These are phyloP conservation scores for Gymnocypris eckloni DNA, from an alignment of 2,797 vertebrate genomes.

Conservation along the genomic window DNA sequence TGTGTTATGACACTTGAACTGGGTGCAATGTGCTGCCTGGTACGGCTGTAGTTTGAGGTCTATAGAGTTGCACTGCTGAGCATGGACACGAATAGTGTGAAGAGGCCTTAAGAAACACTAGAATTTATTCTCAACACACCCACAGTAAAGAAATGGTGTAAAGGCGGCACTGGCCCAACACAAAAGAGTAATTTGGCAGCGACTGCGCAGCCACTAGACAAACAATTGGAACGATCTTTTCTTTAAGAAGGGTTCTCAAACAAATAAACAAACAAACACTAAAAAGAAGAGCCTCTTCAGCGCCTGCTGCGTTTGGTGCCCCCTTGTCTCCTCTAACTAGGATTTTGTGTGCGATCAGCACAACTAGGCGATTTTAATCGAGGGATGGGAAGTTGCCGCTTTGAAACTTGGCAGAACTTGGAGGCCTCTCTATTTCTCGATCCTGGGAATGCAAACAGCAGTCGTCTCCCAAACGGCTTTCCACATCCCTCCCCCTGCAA, in stretches of 20 bases:
- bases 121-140: not conserved
- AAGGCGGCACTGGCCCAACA: conserved; percentile 14
- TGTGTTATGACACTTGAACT: not conserved
- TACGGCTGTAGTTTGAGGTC: not conserved
- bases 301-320: conserved; percentile 37
- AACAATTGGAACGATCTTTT: conserved; percentile 36
- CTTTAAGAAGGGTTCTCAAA: conserved; percentile 45
- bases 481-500: conserved; percentile 59
- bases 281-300: conserved; percentile 41
- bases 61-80: not conserved
- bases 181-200: conserved; percentile 46
- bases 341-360: not conserved
- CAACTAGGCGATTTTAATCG: conserved; percentile 18
- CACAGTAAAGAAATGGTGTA: conserved; percentile 18
- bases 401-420: conserved; percentile 46
- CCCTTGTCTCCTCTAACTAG: conserved; percentile 18
- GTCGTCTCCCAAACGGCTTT: conserved; percentile 76
- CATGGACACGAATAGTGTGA: not conserved
- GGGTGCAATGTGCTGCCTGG: not conserved
- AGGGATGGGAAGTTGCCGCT: conserved; percentile 21
- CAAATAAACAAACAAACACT: conserved; percentile 54
- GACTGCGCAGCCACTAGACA: conserved; percentile 39
- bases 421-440: conserved; percentile 64
- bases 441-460: conserved; percentile 83
- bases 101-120: not conserved